Evolutionary conservation across 2,888 invertebrate species (phyloP).

Genomic region (Drosophila koepferae): DNA sequence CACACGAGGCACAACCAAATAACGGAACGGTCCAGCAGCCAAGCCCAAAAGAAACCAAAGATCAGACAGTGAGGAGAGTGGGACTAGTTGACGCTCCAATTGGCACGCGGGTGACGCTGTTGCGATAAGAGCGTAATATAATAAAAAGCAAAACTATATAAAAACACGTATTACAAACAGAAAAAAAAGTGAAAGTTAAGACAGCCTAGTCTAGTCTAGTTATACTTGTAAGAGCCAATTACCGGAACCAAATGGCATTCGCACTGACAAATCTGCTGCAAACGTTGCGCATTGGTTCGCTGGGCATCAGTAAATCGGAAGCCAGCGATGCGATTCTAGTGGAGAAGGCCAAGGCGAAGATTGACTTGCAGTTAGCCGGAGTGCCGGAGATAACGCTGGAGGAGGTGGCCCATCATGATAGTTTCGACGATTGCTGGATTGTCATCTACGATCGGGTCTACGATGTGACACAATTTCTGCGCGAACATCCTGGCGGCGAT

Average conservation of each 20-base stretch:
- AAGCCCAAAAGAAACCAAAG: slow-evolving; percentile 19
- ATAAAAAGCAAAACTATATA: slow-evolving; percentile 2
- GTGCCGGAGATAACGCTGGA: slow-evolving; percentile 87
- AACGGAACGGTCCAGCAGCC: slow-evolving; percentile 45
- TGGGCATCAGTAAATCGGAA: slow-evolving; percentile 38
- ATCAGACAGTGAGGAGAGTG: neutral
- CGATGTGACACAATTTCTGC: slow-evolving; percentile 91
- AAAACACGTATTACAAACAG: neutral
- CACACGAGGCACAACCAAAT: slow-evolving; percentile 36
- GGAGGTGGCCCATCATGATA: slow-evolving; percentile 92
- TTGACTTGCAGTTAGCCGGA: slow-evolving; percentile 27
- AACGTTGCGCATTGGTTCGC: slow-evolving; percentile 69
- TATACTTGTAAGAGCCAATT: slow-evolving; percentile 12
- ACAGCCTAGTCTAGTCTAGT: slow-evolving; percentile 26
- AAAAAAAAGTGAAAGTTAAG: slow-evolving; percentile 64
- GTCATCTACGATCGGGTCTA: slow-evolving; percentile 95
- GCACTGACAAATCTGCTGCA: slow-evolving; percentile 77
- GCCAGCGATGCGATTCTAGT: slow-evolving; percentile 43
- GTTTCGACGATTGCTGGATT: slow-evolving; percentile 92
- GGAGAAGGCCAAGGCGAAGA: slow-evolving; percentile 39
- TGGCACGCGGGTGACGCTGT: slow-evolving; percentile 42
- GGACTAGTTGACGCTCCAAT: slow-evolving; percentile 41
- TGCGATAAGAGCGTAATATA: slow-evolving; percentile 23
- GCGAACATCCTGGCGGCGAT: slow-evolving; percentile 93
- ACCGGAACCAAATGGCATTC: slow-evolving; percentile 67